phyloP scores from a whole-genome alignment of 2,113 vertebrate genomes.

The Salvator merianae region DNA sequence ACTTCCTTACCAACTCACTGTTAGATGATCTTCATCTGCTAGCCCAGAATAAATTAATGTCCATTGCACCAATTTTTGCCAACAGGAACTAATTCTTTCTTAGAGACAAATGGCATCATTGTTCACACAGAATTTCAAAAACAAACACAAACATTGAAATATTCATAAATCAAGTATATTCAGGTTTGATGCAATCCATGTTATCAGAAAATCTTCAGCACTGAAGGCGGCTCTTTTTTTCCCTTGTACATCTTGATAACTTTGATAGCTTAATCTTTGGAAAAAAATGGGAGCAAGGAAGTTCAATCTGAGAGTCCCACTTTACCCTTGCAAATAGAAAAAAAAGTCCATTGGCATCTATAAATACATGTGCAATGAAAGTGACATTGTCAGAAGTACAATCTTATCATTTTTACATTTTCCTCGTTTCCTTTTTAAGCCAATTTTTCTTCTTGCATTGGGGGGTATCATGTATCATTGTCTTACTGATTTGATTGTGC shows the following conservation, averaged over 20 bases:
- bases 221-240: slow-evolving; percentile 20
- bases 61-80: slow-evolving; percentile 29
- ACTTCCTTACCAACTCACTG: not conserved
- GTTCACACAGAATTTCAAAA: slow-evolving; percentile 33
- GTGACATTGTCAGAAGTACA: not conserved
- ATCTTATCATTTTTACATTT: not conserved
- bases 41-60: not conserved
- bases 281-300: not conserved
- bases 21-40: not conserved
- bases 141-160: slow-evolving; percentile 1
- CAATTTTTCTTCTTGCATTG: fast-evolving
- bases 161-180: slow-evolving; percentile 31
- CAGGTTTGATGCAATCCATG: not conserved
- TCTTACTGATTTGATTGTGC: not conserved
- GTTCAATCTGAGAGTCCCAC: not conserved
- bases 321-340: not conserved
- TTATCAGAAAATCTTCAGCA: slow-evolving; percentile 28
- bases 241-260: slow-evolving; percentile 3
- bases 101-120: slow-evolving; percentile 32
- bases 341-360: not conserved
- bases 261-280: not conserved
- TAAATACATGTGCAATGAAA: not conserved
- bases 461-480: not conserved
- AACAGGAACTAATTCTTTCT: slow-evolving; percentile 27
- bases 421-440: not conserved